Evolutionary conservation across 1,140 invertebrate genomes (phyloP).

Genomic region (Drosophila kohkoa): DNA sequence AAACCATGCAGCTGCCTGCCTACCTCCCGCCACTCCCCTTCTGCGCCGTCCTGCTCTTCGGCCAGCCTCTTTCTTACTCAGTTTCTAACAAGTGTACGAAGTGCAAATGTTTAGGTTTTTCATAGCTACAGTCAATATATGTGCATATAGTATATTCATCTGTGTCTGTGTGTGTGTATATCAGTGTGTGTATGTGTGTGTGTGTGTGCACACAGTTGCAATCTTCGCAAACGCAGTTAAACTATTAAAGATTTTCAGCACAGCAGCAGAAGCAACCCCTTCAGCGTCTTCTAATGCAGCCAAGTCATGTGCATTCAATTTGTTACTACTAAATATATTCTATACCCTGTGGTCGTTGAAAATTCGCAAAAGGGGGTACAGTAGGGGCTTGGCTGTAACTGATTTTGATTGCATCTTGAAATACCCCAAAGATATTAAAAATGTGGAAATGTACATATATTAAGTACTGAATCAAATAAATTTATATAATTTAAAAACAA

Average conservation of each 20-base stretch:
- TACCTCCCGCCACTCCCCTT: neutral
- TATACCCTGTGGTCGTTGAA: neutral
- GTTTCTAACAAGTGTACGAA: constrained; percentile 66
- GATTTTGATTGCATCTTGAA: neutral
- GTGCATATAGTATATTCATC: constrained; percentile 7
- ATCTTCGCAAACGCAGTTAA: constrained; percentile 30
- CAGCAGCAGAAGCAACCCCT: constrained; percentile 6
- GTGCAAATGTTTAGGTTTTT: constrained; percentile 72
- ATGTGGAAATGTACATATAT: no score
- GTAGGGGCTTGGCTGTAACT: no score
- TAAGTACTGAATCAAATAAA: no score
- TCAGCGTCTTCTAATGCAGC: neutral
- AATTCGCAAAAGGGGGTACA: no score
- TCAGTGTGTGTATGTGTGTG: neutral
- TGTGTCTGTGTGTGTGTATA: neutral
- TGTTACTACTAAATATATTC: neutral
- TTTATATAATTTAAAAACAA: no score
- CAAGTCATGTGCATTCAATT: constrained; percentile 5
- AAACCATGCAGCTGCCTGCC: constrained; percentile 62
- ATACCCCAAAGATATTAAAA: no score
- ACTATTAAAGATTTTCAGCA: constrained; percentile 8
- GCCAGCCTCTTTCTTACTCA: constrained; percentile 48
- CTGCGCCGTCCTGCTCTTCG: neutral
- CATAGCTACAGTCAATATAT: constrained; percentile 44
- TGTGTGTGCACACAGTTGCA: constrained; percentile 6